Evolutionary conservation across 2,797 vertebrate genomes (phyloP).

Genomic region (Chelidonichthys spinosus): DNA sequence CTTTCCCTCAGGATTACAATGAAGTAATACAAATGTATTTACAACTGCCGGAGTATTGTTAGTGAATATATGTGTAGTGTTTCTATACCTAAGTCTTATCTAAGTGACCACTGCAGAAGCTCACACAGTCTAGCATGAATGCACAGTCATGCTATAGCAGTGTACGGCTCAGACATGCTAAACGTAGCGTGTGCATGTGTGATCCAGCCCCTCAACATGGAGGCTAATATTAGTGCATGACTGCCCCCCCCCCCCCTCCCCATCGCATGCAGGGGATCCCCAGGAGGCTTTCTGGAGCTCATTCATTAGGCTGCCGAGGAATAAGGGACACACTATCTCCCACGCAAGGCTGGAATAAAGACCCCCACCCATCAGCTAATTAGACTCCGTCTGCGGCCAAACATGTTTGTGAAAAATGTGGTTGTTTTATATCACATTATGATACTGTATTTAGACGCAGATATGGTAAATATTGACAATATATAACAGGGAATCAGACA

Average conservation of each 20-base stretch:
- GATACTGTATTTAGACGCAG: background rate
- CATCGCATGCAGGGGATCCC: constrained; percentile 67
- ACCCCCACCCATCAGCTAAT: constrained; percentile 18
- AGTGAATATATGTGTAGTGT: background rate
- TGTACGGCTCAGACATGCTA: constrained; percentile 42
- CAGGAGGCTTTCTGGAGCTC: constrained; percentile 70
- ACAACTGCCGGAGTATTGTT: background rate
- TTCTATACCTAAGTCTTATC: background rate
- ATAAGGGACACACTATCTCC: constrained; percentile 53
- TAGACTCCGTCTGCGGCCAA: constrained; percentile 4
- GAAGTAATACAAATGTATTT: background rate
- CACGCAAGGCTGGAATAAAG: constrained; percentile 43
- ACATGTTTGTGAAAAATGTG: background rate
- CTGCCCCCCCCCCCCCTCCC: constrained; percentile 34
- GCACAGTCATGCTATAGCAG: constrained; percentile 58
- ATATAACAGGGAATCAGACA: background rate
- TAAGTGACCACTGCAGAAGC: constrained; percentile 7
- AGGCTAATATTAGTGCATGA: constrained; percentile 62
- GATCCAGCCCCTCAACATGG: constrained; percentile 53
- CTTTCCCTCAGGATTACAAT: background rate
- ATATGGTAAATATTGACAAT: background rate
- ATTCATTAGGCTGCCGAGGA: constrained; percentile 69
- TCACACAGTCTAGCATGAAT: constrained; percentile 19
- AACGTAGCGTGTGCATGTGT: constrained; percentile 29
- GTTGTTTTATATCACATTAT: background rate